phyloP scores from a whole-genome alignment of 2,113 vertebrate species.

The Globicephala melas region DNA sequence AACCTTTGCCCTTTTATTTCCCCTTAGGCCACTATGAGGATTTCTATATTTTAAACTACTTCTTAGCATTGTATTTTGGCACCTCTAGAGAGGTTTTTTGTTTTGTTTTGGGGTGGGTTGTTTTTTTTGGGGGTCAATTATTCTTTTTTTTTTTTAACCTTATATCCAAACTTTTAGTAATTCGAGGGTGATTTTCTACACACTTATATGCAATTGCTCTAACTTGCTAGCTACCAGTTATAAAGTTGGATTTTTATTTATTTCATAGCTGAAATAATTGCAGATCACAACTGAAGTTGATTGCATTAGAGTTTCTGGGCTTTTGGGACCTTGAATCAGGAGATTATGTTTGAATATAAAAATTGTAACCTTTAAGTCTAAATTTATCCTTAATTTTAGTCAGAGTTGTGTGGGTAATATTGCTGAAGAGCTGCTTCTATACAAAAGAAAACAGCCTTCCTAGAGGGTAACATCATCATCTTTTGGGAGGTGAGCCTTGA shows the following conservation, averaged over 20 bases:
- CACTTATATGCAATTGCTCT: not conserved
- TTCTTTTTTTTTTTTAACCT: not conserved
- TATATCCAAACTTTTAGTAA: constrained; percentile 4
- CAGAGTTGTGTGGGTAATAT: not conserved
- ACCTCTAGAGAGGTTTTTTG: not conserved
- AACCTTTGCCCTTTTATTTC: not conserved
- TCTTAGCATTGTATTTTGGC: constrained; percentile 41
- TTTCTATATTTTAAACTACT: constrained; percentile 32
- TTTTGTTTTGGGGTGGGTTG: not conserved
- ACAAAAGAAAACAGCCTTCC: not conserved
- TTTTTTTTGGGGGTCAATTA: not conserved
- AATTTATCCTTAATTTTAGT: constrained; percentile 46
- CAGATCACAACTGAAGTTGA: not conserved
- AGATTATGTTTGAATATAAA: constrained; percentile 56
- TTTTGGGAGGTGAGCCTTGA: constrained; percentile 25
- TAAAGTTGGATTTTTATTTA: constrained; percentile 25
- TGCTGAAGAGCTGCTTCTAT: not conserved
- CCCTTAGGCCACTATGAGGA: not conserved
- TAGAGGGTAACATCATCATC: not conserved
- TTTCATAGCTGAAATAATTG: constrained; percentile 36
- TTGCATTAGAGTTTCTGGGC: constrained; percentile 13
- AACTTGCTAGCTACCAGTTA: not conserved
- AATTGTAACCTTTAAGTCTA: constrained; percentile 37
- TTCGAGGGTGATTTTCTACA: constrained; percentile 18
- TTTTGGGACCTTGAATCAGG: constrained; percentile 1